Percentiles rank a stretch among this genome's conserved stretches.
phyloP scores from a whole-genome alignment of 92 coral and sea anemone species.

The Paragorgia papillata region DNA sequence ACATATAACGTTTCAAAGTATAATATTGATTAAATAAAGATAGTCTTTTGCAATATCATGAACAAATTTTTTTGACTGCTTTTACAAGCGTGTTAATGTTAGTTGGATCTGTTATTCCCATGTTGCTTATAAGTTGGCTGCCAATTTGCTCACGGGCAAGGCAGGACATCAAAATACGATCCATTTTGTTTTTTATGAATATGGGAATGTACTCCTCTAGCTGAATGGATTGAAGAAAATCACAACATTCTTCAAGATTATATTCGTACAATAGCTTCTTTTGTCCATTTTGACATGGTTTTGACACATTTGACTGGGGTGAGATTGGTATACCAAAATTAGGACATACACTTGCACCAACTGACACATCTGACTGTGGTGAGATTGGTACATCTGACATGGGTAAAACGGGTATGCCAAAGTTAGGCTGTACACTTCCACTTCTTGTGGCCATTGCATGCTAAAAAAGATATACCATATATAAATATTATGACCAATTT shows the following conservation, averaged over 20 bases:
- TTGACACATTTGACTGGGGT: neutral
- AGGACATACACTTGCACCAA: no score
- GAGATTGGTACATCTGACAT: no score
- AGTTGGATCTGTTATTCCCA: constrained; percentile 45
- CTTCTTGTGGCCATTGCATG: constrained; percentile 4
- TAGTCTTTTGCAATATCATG: neutral
- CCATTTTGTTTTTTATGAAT: constrained; percentile 51
- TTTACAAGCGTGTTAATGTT: constrained; percentile 32
- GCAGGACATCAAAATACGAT: constrained; percentile 57
- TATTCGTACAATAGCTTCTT: constrained; percentile 39
- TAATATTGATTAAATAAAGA: no score
- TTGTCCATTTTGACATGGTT: neutral
- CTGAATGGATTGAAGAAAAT: constrained; percentile 45
- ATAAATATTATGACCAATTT: neutral
- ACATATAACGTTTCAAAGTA: no score
- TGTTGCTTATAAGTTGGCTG: constrained; percentile 47
- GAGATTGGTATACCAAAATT: neutral
- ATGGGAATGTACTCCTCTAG: constrained; percentile 47
- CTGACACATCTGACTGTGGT: constrained; percentile 16
- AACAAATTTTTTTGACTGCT: constrained; percentile 30
- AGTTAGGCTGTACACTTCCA: neutral
- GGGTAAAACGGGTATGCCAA: neutral
- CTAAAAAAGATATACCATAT: constrained; percentile 2
- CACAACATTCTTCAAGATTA: constrained; percentile 40
- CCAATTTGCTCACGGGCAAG: constrained; percentile 49